Percentiles rank a stretch among this genome's conserved stretches.
Evolutionary conservation across 2,113 vertebrate species (phyloP).

Genomic region (Campylomormyrus tamandua): DNA sequence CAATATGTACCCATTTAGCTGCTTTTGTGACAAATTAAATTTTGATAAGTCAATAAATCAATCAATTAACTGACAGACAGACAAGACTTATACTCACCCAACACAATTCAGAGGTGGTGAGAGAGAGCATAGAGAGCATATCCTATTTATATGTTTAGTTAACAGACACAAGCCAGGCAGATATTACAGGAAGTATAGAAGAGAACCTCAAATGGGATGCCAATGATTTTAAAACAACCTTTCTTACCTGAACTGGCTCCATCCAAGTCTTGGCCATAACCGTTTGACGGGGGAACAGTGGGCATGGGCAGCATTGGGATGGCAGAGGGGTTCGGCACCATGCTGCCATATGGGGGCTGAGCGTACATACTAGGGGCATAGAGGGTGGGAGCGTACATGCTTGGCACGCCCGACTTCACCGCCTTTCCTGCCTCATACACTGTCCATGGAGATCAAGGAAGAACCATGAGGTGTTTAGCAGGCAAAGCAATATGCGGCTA

Average conservation of each 20-base stretch:
- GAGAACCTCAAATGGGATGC: background rate
- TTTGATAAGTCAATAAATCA: background rate
- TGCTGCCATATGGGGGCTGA: constrained; percentile 54
- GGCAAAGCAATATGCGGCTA: background rate
- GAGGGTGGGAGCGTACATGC: constrained; percentile 60
- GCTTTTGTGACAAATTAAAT: background rate
- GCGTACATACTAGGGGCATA: constrained; percentile 69
- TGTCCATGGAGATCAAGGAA: constrained; percentile 29
- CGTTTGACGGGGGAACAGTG: constrained; percentile 43
- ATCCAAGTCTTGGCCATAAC: constrained; percentile 67
- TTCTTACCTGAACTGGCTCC: constrained; percentile 68
- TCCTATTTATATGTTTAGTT: background rate
- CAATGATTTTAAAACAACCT: background rate
- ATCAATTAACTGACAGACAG: background rate
- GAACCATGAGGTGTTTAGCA: background rate
- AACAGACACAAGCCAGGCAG: background rate
- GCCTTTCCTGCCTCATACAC: constrained; percentile 87
- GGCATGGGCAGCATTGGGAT: constrained; percentile 64
- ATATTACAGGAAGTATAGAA: background rate
- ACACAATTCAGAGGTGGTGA: background rate
- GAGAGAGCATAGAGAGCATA: background rate
- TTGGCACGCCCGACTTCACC: constrained; percentile 65
- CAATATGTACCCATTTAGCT: background rate
- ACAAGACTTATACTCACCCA: background rate
- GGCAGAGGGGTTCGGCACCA: constrained; percentile 34